Percentiles rank a stretch among this genome's conserved stretches.
Conservation (phyloP, 1,140 invertebrate species). For the Phymastichus coffea region DNA sequence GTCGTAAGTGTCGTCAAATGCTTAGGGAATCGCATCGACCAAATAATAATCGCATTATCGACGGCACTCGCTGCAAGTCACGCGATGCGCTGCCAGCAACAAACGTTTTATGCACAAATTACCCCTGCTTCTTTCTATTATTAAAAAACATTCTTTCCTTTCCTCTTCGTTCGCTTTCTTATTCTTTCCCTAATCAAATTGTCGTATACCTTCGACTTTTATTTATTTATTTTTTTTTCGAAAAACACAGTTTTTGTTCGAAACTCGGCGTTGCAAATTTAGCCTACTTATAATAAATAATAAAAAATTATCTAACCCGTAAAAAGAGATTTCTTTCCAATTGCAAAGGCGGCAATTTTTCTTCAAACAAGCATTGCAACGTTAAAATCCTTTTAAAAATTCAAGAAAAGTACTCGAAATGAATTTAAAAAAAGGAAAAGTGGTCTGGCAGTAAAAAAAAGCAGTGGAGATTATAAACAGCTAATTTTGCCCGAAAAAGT, state of each 20-base stretch:
- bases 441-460: constrained; percentile 9
- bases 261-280: constrained; percentile 7
- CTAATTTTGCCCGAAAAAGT: background rate
- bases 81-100: background rate
- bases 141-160: constrained; percentile 11
- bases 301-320: background rate
- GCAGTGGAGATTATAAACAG: background rate
- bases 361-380: background rate
- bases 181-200: no score
- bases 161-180: constrained; percentile 5
- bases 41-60: constrained; percentile 20
- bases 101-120: constrained; percentile 1
- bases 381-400: background rate
- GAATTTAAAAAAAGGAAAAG: constrained; percentile 23
- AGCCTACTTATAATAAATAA: constrained; percentile 9
- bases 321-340: background rate
- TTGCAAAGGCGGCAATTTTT: background rate
- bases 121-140: constrained; percentile 7
- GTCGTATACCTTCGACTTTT: no score
- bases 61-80: constrained; percentile 6
- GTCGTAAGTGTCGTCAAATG: constrained; percentile 19
- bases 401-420: constrained; percentile 10
- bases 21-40: constrained; percentile 24
- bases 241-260: background rate
- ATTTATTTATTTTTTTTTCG: constrained; percentile 2